Evolutionary conservation across 2,113 vertebrate species (phyloP).

Genomic region (Petrocephalus microphthalmus): DNA sequence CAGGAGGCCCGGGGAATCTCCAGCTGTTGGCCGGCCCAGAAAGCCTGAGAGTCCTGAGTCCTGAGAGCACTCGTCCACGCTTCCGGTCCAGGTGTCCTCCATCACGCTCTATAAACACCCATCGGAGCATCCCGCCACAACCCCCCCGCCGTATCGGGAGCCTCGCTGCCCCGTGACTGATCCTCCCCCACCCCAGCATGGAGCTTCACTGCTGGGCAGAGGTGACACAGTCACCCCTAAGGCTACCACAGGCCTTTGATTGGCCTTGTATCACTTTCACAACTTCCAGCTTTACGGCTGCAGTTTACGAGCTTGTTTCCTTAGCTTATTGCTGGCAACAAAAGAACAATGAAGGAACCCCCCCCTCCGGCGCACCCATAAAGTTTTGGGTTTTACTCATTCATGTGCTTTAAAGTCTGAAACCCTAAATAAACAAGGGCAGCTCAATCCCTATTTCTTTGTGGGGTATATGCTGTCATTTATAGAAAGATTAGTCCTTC

Average conservation of each 20-base stretch:
- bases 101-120: conserved; percentile 40
- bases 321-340: neutral
- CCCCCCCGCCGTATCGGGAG: neutral
- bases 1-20: conserved; percentile 32
- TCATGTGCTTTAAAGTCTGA: neutral
- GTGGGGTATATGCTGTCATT: neutral
- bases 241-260: neutral
- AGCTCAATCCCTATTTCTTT: neutral
- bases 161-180: neutral
- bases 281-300: neutral
- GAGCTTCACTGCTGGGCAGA: neutral
- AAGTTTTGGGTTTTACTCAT: neutral
- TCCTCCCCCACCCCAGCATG: neutral
- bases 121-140: conserved; percentile 21
- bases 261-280: conserved; percentile 12
- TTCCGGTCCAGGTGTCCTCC: conserved; percentile 51
- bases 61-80: conserved; percentile 59
- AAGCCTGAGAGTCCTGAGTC: conserved; percentile 50
- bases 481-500: neutral
- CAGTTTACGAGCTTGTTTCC: conserved; percentile 12
- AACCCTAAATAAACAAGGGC: neutral
- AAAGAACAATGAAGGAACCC: neutral
- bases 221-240: neutral
- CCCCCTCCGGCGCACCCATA: neutral
- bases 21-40: conserved; percentile 42